A percentile compares a stretch with the other conserved stretches of the same genome.
phyloP scores from a whole-genome alignment of 2,888 invertebrate genomes.

The Ochropacha duplaris region DNA sequence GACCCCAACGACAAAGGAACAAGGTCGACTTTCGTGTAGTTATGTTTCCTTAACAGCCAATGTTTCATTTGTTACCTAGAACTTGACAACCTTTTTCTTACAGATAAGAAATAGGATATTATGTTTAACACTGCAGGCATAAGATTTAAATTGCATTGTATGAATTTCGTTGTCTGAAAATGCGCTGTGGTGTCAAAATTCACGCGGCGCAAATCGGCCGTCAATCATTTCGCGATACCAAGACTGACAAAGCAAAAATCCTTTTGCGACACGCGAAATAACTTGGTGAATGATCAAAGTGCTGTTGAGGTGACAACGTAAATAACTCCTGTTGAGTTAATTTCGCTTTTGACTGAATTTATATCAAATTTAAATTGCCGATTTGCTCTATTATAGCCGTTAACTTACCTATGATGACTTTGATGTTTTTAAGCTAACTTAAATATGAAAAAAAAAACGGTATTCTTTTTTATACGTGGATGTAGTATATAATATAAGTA shows the following conservation, averaged over 20 bases:
- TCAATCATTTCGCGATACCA: slow-evolving; percentile 76
- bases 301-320: slow-evolving; percentile 56
- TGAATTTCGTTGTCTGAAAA: slow-evolving; percentile 3
- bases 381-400: slow-evolving; percentile 20
- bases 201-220: slow-evolving; percentile 72
- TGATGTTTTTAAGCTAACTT: too few species aligned
- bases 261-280: slow-evolving; percentile 63
- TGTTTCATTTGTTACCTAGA: slow-evolving; percentile 23
- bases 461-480: too few species aligned
- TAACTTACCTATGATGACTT: slow-evolving; percentile 8
- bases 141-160: slow-evolving; percentile 20
- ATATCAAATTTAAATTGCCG: slow-evolving; percentile 30
- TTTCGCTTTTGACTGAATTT: slow-evolving; percentile 59
- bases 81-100: slow-evolving; percentile 25
- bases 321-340: slow-evolving; percentile 71
- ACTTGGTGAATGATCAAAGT: slow-evolving; percentile 74
- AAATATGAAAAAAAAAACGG: too few species aligned
- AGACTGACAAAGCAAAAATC: slow-evolving; percentile 79
- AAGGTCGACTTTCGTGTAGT: slow-evolving; percentile 20
- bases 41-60: slow-evolving; percentile 7
- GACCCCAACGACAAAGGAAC: slow-evolving; percentile 14
- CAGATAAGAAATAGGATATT: slow-evolving; percentile 13
- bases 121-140: slow-evolving; percentile 12
- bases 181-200: slow-evolving; percentile 41
- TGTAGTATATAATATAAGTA: background rate